Evolutionary conservation across 2,797 vertebrate genomes (phyloP).

Genomic region (Allobates femoralis): DNA sequence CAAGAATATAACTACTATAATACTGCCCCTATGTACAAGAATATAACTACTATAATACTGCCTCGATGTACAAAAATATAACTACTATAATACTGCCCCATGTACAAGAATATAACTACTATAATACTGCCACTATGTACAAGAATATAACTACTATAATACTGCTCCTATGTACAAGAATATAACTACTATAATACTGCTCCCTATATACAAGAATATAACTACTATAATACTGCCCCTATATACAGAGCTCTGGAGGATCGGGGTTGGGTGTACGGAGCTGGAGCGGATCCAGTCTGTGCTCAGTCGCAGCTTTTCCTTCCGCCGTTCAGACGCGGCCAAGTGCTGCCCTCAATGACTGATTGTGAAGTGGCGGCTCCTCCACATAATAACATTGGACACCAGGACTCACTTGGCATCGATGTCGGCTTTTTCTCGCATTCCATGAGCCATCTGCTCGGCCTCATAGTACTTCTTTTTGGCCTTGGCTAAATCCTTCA

Average conservation of each 20-base stretch:
- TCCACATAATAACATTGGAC: slow-evolving; percentile 5
- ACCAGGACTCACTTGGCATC: slow-evolving; percentile 91
- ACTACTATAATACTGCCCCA: background rate
- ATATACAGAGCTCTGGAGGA: no score
- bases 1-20: no score
- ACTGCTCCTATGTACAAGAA: background rate
- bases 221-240: background rate
- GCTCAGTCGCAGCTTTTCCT: slow-evolving; percentile 5
- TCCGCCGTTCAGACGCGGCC: slow-evolving; percentile 32
- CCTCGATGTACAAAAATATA: slow-evolving; percentile 5
- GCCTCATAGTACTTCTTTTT: slow-evolving; percentile 98
- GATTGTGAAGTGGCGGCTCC: slow-evolving; percentile 26
- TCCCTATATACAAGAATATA: background rate
- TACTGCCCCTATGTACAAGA: background rate
- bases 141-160: background rate
- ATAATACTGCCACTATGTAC: background rate
- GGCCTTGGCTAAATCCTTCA: slow-evolving; percentile 97
- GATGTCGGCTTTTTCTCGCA: slow-evolving; percentile 96
- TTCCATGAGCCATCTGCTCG: slow-evolving; percentile 96
- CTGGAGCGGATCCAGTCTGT: slow-evolving; percentile 21
- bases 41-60: slow-evolving; percentile 28
- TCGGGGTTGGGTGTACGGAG: no score
- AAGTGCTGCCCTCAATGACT: slow-evolving; percentile 51
- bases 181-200: slow-evolving; percentile 7
- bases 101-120: background rate